Percentiles rank a stretch among this genome's conserved stretches.
Evolutionary conservation across 2,888 invertebrate genomes (phyloP).

Genomic region (Drosophila mulleri): DNA sequence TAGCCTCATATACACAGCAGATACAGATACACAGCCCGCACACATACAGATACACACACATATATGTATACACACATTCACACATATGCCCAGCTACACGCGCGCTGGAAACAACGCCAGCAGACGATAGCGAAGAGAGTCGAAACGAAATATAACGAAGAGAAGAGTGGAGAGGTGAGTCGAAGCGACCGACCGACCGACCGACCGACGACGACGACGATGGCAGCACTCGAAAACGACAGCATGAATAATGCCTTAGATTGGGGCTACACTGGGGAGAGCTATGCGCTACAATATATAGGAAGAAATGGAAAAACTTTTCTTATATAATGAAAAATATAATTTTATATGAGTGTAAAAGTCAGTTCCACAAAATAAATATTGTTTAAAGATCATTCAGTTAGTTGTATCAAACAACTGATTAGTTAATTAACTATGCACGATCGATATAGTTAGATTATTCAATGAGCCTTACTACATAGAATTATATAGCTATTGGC

Average conservation of each 20-base stretch:
- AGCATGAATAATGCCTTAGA: slow-evolving; percentile 63
- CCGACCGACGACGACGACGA: slow-evolving; percentile 35
- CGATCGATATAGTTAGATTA: not conserved
- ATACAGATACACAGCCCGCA: slow-evolving; percentile 65
- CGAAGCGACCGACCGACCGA: slow-evolving; percentile 35
- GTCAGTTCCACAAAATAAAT: not conserved
- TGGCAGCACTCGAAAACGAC: slow-evolving; percentile 61
- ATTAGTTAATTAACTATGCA: not conserved
- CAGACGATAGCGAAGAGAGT: slow-evolving; percentile 31
- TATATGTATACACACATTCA: slow-evolving; percentile 32
- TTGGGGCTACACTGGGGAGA: slow-evolving; percentile 58
- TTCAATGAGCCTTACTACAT: not conserved
- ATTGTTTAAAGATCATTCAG: not conserved
- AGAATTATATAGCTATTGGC: not conserved
- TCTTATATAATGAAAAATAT: slow-evolving; percentile 15
- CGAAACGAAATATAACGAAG: not conserved
- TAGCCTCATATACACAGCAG: slow-evolving; percentile 61
- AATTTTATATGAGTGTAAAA: not conserved
- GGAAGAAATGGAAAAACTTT: slow-evolving; percentile 16
- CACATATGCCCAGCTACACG: slow-evolving; percentile 67
- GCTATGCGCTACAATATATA: slow-evolving; percentile 51
- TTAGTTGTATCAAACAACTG: not conserved
- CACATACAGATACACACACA: slow-evolving; percentile 22
- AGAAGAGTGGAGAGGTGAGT: slow-evolving; percentile 36
- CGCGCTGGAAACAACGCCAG: slow-evolving; percentile 72